These are phyloP conservation scores for Laupala kohalensis DNA, from an alignment of 1,140 invertebrate species.

Conservation along the genomic window DNA sequence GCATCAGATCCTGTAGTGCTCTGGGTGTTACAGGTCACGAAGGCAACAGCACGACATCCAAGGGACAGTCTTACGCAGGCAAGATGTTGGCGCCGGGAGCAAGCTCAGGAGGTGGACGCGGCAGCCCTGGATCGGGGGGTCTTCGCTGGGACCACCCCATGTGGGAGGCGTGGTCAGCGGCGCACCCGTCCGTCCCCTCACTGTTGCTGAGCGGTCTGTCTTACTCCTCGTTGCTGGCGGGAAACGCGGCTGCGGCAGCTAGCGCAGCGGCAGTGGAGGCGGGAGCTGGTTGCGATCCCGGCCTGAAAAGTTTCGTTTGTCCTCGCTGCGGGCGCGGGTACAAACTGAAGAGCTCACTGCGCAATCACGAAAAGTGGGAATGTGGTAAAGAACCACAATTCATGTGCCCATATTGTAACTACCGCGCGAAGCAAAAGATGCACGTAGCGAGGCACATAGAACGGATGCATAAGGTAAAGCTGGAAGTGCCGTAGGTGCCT, in stretches of 20 bases:
- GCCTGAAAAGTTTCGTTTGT: conserved; percentile 40
- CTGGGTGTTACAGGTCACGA: neutral
- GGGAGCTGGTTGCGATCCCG: neutral
- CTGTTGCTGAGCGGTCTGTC: neutral
- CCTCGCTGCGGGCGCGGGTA: conserved; percentile 66
- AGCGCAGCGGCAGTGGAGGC: neutral
- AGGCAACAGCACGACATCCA: neutral
- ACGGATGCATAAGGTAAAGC: conserved; percentile 61
- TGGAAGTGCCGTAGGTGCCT: neutral
- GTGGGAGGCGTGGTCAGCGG: conserved; percentile 2
- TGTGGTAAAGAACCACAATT: conserved; percentile 74
- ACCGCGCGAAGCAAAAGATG: conserved; percentile 72
- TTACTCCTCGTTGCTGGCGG: neutral
- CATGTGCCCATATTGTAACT: conserved; percentile 67
- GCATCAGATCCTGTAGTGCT: neutral
- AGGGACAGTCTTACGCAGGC: too few relatives aligned
- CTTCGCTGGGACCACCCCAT: neutral
- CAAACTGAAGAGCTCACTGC: conserved; percentile 68
- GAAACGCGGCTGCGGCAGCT: neutral
- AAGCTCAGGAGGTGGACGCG: neutral
- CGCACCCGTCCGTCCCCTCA: conserved; percentile 3
- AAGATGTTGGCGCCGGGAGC: neutral
- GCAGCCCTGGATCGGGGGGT: neutral
- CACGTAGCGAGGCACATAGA: conserved; percentile 76
- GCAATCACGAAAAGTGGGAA: conserved; percentile 79